Evolutionary conservation across 2,797 vertebrate species (phyloP), one percentile per base, ranked within the genome.

Genomic region (Schizothorax lantsangensis): DNA sequence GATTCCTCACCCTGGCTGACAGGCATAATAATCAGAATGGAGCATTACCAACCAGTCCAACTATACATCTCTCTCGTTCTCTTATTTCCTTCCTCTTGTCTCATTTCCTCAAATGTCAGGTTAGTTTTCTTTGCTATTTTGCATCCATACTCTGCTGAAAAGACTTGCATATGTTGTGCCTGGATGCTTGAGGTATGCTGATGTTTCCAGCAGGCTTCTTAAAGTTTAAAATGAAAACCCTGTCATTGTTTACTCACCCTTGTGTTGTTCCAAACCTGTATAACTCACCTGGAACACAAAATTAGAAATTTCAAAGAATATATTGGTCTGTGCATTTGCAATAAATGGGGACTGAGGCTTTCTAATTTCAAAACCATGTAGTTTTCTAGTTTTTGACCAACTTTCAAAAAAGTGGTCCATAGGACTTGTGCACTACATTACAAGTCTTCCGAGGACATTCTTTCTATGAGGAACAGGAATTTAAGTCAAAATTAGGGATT

Each of bases 21-120:
- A 92, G 89, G 94, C 94, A 94, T 95, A 92, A 92, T 94, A 95
- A 95, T 95, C 93, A 94, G 89, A 6, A 21, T 82, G 81, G 88
- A 90, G 91, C 86, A 83, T 91, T 40, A 59, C 62, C 69, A 93
- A 71, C 10, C 54, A 93, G 90, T 92, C 90, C 92, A 86, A 89
- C 86, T 88, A 83, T 89, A 91, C 91, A 92, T 54, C 47, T 15
- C 68, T 38, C 47, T 23, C 45, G 12, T 68, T 83, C 68, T 45
- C 7, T 62, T 40, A 45, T 79, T 54, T 74, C 54, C 14, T 81
- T 73, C 26, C 4, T 79, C 36, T 15, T 10, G 33, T 80, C 68
- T 86, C 21, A 74, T 80, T 81, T 72, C 26, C 49, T 59, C 52
- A 49, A 9, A 45, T 57, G 14, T 64, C 78, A n/a, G 43, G 43